These are phyloP conservation scores for Gavialis gangeticus DNA, from an alignment of 2,113 vertebrate genomes.

Conservation along the genomic window DNA sequence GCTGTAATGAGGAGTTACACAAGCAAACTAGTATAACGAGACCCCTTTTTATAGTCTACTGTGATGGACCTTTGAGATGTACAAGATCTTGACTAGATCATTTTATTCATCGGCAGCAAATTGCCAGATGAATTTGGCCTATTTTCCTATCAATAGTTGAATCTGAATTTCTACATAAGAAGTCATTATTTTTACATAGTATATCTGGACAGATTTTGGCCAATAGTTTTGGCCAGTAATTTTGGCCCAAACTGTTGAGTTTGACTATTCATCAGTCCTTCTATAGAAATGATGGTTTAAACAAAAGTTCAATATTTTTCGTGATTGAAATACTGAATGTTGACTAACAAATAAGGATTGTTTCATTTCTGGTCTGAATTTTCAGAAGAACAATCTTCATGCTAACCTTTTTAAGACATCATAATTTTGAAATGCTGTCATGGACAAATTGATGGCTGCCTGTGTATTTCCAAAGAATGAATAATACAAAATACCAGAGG, in stretches of 20 bases:
- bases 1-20: neutral
- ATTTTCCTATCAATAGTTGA: constrained; percentile 37
- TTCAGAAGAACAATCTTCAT: constrained; percentile 16
- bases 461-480: neutral
- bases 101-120: constrained; percentile 13
- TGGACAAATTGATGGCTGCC: neutral
- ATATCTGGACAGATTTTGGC: neutral
- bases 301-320: neutral
- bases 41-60: neutral
- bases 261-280: constrained; percentile 31
- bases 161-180: constrained; percentile 15
- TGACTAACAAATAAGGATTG: constrained; percentile 7
- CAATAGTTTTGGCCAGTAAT: constrained; percentile 11
- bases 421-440: constrained; percentile 5
- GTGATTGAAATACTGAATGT: constrained; percentile 24
- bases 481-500: constrained; percentile 4
- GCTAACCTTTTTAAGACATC: neutral
- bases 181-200: constrained; percentile 41
- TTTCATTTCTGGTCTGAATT: neutral
- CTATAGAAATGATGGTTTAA: constrained; percentile 44
- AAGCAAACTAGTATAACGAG: neutral
- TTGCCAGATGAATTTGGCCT: constrained; percentile 27
- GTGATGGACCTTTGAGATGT: neutral
- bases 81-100: neutral
- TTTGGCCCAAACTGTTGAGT: constrained; percentile 16